Evolutionary conservation across 2,113 vertebrate genomes (phyloP).

Genomic region (Chlorodrepanis virens): DNA sequence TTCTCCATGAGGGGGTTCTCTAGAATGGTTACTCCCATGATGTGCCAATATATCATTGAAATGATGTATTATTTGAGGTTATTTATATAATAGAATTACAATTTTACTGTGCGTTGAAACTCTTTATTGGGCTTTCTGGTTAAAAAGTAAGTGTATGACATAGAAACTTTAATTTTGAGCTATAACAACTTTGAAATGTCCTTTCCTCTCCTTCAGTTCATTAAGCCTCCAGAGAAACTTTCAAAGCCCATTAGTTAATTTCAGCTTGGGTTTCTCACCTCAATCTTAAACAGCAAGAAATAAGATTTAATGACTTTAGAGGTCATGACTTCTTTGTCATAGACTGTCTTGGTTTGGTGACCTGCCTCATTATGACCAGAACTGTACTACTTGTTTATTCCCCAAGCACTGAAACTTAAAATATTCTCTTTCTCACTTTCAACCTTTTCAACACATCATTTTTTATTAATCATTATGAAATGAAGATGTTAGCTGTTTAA

Average conservation of each 20-base stretch:
- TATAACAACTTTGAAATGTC: slow-evolving; percentile 34
- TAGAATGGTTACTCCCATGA: not conserved
- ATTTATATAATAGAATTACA: not conserved
- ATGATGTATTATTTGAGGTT: not conserved
- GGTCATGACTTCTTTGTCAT: slow-evolving; percentile 9
- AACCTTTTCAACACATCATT: not conserved
- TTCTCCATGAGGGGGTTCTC: not conserved
- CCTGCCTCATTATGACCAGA: not conserved
- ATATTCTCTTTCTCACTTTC: not conserved
- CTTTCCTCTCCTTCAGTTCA: slow-evolving; percentile 63
- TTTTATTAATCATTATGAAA: not conserved
- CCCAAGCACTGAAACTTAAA: not conserved
- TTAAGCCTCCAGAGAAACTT: slow-evolving; percentile 48
- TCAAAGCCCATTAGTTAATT: slow-evolving; percentile 51
- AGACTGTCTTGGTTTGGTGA: not conserved
- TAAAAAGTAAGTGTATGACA: slow-evolving; percentile 27
- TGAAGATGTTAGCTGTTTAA: not conserved
- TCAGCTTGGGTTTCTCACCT: slow-evolving; percentile 27
- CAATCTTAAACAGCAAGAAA: slow-evolving; percentile 43
- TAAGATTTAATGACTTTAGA: slow-evolving; percentile 44
- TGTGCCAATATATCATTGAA: not conserved
- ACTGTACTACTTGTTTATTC: slow-evolving; percentile 4
- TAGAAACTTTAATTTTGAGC: slow-evolving; percentile 50
- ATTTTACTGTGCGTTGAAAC: not conserved
- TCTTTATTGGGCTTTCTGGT: not conserved